Percentiles rank a stretch among this genome's conserved stretches.
These are phyloP conservation scores for Python bivittatus DNA, from an alignment of 2,113 vertebrate species.

Conservation along the genomic window DNA sequence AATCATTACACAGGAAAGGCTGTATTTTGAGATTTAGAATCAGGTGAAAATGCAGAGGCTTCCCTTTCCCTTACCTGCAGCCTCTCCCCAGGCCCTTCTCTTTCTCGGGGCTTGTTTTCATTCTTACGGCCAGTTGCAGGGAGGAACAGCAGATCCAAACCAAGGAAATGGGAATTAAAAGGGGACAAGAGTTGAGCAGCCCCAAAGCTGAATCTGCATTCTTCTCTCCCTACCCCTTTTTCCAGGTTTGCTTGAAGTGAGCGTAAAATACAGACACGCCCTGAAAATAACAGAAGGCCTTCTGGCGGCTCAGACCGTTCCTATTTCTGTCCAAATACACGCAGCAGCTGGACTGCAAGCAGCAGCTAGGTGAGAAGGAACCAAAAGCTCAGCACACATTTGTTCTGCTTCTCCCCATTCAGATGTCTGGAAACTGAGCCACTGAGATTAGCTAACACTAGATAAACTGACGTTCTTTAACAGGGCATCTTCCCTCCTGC, in stretches of 20 bases:
- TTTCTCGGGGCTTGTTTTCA: not conserved
- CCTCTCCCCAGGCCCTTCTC: too few relatives aligned
- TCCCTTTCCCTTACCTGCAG: not conserved
- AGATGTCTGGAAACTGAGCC: not conserved
- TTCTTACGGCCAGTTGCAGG: not conserved
- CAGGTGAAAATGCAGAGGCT: not conserved
- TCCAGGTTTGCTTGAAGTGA: constrained; percentile 86
- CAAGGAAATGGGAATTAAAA: not conserved
- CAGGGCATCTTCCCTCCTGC: too few relatives aligned
- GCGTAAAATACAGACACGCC: constrained; percentile 81
- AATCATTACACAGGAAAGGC: not conserved
- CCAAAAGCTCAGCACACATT: not conserved
- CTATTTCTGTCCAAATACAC: constrained; percentile 83
- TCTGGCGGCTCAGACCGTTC: constrained; percentile 74
- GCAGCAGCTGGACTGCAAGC: constrained; percentile 90
- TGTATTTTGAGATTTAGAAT: not conserved
- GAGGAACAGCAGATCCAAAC: not conserved
- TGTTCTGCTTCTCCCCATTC: too few relatives aligned
- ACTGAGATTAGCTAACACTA: too few relatives aligned
- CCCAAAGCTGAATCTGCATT: not conserved
- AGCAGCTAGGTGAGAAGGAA: constrained; percentile 85
- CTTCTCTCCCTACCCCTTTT: not conserved
- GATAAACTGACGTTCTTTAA: too few relatives aligned
- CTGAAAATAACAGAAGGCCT: constrained; percentile 65
- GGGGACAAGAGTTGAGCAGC: not conserved